phyloP scores from a whole-genome alignment of 64 coral and sea anemone species.

The Dendrophyllia cribrosa region DNA sequence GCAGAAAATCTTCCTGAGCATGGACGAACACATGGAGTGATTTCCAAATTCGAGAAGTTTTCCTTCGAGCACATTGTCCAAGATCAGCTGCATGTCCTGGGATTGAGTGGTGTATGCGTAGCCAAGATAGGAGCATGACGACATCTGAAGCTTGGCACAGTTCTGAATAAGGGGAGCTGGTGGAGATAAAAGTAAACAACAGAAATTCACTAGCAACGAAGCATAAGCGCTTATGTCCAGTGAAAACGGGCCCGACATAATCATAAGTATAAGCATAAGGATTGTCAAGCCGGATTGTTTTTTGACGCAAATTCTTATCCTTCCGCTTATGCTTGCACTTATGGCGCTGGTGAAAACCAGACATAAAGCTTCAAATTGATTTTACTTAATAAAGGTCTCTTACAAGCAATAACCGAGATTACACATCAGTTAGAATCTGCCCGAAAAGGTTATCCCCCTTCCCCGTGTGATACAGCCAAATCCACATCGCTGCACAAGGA shows the following conservation, averaged over 20 bases:
- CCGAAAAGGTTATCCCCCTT: no score
- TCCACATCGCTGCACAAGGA: no score
- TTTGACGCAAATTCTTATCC: no score
- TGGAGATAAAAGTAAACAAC: neutral
- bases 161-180: conserved; percentile 39
- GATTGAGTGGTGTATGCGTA: conserved; percentile 33
- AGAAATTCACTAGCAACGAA: no score
- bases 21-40: conserved; percentile 1
- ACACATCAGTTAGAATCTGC: no score
- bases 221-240: neutral
- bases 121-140: conserved; percentile 39
- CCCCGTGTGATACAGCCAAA: no score
- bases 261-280: neutral
- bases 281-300: no score
- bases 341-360: no score
- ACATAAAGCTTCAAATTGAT: no score
- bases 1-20: conserved; percentile 40
- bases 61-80: conserved; percentile 9
- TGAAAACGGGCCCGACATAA: neutral
- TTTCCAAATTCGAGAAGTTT: conserved; percentile 13
- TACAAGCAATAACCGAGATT: no score
- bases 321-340: no score
- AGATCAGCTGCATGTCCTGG: conserved; percentile 9
- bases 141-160: conserved; percentile 39
- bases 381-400: no score